A percentile compares a stretch with the other conserved stretches of the same genome.
Conservation (phyloP, 2,888 invertebrate species). For the Brachynemurus nebulosus region DNA sequence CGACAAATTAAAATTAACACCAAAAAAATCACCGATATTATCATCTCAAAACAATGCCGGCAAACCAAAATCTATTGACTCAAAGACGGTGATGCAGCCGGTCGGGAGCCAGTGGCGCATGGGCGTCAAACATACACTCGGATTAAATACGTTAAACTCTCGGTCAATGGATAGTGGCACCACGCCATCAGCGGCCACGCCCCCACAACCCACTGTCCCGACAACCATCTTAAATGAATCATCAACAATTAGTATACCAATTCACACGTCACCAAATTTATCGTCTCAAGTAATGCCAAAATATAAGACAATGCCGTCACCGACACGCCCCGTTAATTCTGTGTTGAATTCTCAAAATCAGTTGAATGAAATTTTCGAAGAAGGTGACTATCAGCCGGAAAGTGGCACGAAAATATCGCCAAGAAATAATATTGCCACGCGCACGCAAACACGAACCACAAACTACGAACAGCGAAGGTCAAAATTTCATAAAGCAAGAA, state of each 20-base stretch:
- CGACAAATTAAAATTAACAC: slow-evolving; percentile 28
- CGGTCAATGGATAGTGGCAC: slow-evolving; percentile 13
- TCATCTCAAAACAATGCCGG: neutral
- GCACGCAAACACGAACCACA: slow-evolving; percentile 24
- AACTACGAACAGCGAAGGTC: slow-evolving; percentile 44
- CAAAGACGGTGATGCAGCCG: slow-evolving; percentile 11
- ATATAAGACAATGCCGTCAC: slow-evolving; percentile 45
- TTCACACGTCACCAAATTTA: slow-evolving; percentile 29
- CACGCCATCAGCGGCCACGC: slow-evolving; percentile 16
- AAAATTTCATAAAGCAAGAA: slow-evolving; percentile 56
- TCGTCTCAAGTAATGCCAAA: slow-evolving; percentile 30
- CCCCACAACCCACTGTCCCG: slow-evolving; percentile 27
- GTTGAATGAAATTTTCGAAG: slow-evolving; percentile 55
- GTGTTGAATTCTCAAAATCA: slow-evolving; percentile 34
- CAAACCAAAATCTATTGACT: slow-evolving; percentile 7
- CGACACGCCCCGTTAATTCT: slow-evolving; percentile 31
- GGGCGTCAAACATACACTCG: neutral
- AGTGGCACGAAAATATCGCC: slow-evolving; percentile 22
- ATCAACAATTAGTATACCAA: slow-evolving; percentile 39
- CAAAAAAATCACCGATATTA: slow-evolving; percentile 9
- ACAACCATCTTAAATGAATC: slow-evolving; percentile 37
- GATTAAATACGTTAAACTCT: neutral
- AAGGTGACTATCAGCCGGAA: slow-evolving; percentile 29
- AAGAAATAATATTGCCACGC: slow-evolving; percentile 25
- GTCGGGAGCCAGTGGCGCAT: slow-evolving; percentile 10